Conservation (phyloP, 2,888 invertebrate species). For the Metallyticus violacea region DNA sequence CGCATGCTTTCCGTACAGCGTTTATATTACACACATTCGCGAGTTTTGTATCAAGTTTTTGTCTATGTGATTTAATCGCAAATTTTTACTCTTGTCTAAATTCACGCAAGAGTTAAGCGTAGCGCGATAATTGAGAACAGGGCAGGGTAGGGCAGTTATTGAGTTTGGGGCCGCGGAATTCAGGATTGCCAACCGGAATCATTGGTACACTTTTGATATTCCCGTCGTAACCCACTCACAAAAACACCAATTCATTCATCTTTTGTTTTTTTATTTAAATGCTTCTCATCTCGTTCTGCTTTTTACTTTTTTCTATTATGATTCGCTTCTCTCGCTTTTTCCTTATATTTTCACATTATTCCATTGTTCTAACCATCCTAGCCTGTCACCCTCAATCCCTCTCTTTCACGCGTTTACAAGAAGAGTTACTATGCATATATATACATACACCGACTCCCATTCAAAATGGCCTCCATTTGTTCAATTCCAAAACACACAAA, state of each 20-base stretch:
- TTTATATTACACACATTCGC: not conserved
- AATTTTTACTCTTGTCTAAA: not conserved
- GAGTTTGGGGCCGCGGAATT: not conserved
- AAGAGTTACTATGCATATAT: slow-evolving; percentile 6
- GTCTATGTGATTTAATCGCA: not conserved
- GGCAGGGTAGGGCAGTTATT: not conserved
- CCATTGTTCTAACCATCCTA: slow-evolving; percentile 8
- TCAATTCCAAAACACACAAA: slow-evolving; percentile 18
- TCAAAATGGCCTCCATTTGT: slow-evolving; percentile 19
- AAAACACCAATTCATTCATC: not conserved
- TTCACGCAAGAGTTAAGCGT: not conserved
- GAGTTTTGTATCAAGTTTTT: not conserved
- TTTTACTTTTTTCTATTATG: slow-evolving; percentile 16
- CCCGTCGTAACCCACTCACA: not conserved
- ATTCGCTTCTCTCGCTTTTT: slow-evolving; percentile 1
- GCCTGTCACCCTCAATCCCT: not conserved
- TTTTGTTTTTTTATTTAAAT: slow-evolving; percentile 13
- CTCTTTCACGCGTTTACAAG: not conserved
- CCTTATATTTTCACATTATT: not conserved
- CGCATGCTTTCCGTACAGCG: not conserved
- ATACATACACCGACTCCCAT: slow-evolving; percentile 6
- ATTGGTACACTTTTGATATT: not conserved
- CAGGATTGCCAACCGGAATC: not conserved
- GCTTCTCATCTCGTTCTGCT: not conserved
- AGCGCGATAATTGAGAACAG: not conserved